A percentile compares a stretch with the other conserved stretches of the same genome.
phyloP scores from a whole-genome alignment of 2,888 invertebrate genomes.

The Machimus atricapillus region DNA sequence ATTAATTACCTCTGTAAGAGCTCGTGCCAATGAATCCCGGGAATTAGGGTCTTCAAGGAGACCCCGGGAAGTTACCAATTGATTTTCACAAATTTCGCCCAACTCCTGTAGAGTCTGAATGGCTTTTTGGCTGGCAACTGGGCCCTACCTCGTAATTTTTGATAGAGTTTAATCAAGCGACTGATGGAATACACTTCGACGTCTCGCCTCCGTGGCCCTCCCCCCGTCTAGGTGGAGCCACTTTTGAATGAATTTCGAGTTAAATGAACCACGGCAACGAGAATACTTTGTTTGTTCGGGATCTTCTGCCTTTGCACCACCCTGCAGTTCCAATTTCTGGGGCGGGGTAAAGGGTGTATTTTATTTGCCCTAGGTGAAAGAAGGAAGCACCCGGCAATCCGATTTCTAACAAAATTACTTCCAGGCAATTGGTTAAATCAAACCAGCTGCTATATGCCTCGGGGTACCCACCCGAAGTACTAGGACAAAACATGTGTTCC shows the following conservation, averaged over 20 bases:
- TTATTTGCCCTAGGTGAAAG: neutral
- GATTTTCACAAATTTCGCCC: neutral
- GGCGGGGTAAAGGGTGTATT: neutral
- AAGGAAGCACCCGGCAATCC: neutral
- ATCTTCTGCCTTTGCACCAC: neutral
- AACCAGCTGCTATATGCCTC: neutral
- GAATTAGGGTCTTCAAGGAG: neutral
- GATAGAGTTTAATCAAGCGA: neutral
- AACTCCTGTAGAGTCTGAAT: neutral
- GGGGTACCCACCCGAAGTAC: neutral
- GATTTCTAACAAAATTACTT: neutral
- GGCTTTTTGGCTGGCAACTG: neutral
- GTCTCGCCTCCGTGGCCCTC: neutral
- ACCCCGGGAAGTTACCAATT: neutral
- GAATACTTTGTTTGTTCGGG: neutral
- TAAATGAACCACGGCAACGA: neutral
- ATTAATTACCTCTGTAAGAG: neutral
- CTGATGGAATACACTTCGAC: neutral
- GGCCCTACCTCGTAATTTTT: neutral
- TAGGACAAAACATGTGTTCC: neutral
- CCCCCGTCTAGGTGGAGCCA: neutral
- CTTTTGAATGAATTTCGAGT: neutral
- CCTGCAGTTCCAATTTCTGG: neutral
- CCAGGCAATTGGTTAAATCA: neutral
- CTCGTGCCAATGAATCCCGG: neutral